Base-by-base conservation (phyloP, 1,140 invertebrate species). In the Drosophila parabipectinata region DNA sequence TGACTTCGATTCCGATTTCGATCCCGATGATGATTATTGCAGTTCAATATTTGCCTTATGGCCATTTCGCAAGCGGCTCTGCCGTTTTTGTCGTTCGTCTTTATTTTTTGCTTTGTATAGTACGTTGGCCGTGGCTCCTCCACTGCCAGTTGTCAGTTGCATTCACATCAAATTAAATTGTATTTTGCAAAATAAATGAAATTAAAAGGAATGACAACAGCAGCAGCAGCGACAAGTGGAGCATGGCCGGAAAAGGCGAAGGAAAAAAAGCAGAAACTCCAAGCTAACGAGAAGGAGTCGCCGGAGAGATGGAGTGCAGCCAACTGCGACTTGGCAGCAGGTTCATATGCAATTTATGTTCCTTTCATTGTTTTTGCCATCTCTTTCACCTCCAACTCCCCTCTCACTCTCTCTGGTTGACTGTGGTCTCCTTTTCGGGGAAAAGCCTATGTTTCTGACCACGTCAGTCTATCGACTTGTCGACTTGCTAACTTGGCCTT, bases 11-110 rank as follows among this genome's bases (percentile, higher is more conserved):
- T 54, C 32, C 62, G 48, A 51, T 77, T 50, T 41, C 58, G 68
- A 77, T 63, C 78, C 64, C 66, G 80, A 79, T 87, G 83, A 88
- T 88, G 83, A 88, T 88, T 88, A 88, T 88, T 88, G 83, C 83
- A 79, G 83, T 88, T 88, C 83, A 88, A 88, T 88, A 88, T 88
- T 88, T 88, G 84, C 79, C 81, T 85, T 85, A 85, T 85, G 81
- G 81, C 51, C 71, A 73, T 73, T 73, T 72, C 51, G 58, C 58
- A 73, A 73, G 39, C 69, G 67, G 55, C 71, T 61, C 41, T 69
- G 50, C 57, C 72, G 72, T 73, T 73, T 73, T 73, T 73, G 71
- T 72, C 67, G 69, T 44, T 58, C 55, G 47, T 68, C 73, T 68
- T 60, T 67, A 44, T 77, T 60, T 34, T 41, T 60, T 21, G 63